Conservation (phyloP, 1,140 invertebrate genomes). For the Aradophagus sp. region DNA sequence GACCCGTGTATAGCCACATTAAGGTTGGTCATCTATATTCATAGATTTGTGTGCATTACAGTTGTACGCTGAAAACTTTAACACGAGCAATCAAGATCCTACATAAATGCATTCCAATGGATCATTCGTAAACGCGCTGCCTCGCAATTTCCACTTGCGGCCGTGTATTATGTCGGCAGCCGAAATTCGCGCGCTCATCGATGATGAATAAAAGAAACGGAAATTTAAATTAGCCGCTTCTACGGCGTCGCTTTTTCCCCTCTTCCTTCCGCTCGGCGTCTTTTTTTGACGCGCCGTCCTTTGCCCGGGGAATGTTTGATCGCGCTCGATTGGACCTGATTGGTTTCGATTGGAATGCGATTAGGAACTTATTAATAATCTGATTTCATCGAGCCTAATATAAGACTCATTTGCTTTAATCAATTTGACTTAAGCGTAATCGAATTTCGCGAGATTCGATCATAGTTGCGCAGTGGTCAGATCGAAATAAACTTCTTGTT, state of each 20-base stretch:
- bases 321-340: conserved; percentile 1
- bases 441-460: no score
- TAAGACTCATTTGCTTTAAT: no score
- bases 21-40: conserved; percentile 54
- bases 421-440: no score
- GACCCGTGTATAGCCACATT: conserved; percentile 49
- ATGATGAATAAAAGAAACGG: background rate
- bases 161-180: conserved; percentile 28
- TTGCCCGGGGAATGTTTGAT: background rate
- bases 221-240: background rate
- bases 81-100: conserved; percentile 54
- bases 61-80: conserved; percentile 48
- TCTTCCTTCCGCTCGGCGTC: no score
- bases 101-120: conserved; percentile 50
- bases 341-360: conserved; percentile 1
- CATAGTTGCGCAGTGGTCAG: no score
- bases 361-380: conserved; percentile 10
- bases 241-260: background rate
- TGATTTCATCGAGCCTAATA: no score
- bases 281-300: no score
- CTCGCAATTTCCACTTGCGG: conserved; percentile 49
- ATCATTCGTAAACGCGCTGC: conserved; percentile 39
- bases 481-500: no score
- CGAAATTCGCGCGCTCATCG: conserved; percentile 14
- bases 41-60: conserved; percentile 55